Conservation (phyloP, 2,888 invertebrate species). For the Strigamia transsilvanica region DNA sequence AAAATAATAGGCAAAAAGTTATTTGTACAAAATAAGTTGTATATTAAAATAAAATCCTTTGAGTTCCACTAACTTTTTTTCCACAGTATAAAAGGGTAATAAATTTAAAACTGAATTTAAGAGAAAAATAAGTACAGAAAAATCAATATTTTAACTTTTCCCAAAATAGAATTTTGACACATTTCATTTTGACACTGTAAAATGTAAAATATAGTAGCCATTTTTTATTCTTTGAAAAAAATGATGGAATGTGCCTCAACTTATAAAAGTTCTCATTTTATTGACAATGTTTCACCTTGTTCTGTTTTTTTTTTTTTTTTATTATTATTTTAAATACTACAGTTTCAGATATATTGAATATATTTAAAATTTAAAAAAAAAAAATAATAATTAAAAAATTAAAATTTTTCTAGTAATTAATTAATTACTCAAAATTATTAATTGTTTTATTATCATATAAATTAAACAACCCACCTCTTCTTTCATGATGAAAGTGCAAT, state of each 20-base stretch:
- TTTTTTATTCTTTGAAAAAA: background rate
- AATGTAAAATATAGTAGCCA: background rate
- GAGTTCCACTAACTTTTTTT: no score
- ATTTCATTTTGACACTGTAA: background rate
- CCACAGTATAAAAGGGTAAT: no score
- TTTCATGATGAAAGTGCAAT: background rate
- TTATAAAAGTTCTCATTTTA: background rate
- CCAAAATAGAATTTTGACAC: background rate
- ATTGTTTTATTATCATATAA: background rate
- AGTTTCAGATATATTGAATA: background rate
- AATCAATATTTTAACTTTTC: background rate
- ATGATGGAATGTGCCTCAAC: constrained; percentile 11
- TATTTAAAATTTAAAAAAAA: background rate
- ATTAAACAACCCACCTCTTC: background rate
- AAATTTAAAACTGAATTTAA: no score
- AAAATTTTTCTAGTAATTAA: background rate
- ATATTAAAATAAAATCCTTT: no score
- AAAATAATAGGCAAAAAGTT: no score
- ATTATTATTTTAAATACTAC: constrained; percentile 7
- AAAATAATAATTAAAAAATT: constrained; percentile 4
- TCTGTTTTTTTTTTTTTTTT: background rate
- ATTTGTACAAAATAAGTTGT: no score
- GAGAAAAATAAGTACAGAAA: no score
- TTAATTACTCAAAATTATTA: background rate
- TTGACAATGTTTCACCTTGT: background rate